Base-by-base conservation (phyloP, 2,113 vertebrate species). In the Vicugna pacos region DNA sequence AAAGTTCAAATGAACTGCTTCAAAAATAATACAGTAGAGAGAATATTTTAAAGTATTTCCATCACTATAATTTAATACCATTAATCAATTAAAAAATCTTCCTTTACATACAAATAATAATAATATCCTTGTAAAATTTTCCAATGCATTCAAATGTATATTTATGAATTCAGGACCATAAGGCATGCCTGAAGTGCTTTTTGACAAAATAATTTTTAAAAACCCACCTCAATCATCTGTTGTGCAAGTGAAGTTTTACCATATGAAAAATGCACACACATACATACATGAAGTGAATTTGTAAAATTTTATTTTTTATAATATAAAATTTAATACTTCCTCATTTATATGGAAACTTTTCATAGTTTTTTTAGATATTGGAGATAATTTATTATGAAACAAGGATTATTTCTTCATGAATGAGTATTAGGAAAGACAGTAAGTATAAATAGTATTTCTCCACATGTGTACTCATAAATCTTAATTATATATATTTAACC, bases 401-500 rank as follows among this genome's bases (percentile, higher is more conserved):
- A 69, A 67, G 79, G 24, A 75, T 22, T 75, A 4, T 52, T 86
- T 83, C 50, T 38, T 72, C 8, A 32, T 52, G 7, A 90, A 35
- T 52, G 3, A 81, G 42, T 42, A 83, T 82, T 86, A 48, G 26
- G 89, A 95, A 67, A 93, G 6, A 73, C 7, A 69, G 79, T 58
- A 83, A 75, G 60, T 80, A 69, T 48, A 75, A 62, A 60, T 35
- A 64, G 16, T 38, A 90, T 58, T 84, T 76, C 9, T 70, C 17
- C 48, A 65, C 8, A 30, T 60, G 0, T 48, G n/a, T 81, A 2
- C 16, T 73, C 15, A 64, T 56, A 91, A 87, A 38, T 7, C 35
- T 82, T 76, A 88, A 70, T 52, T 77, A 54, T 60, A 85, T 76
- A 90, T 91, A 46, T 76, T 86, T 77, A 92, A 89, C 6, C 24